Evolutionary conservation across 2,888 invertebrate species (phyloP), one percentile per base, ranked within the genome.

Genomic region (Diarsia brunnea): DNA sequence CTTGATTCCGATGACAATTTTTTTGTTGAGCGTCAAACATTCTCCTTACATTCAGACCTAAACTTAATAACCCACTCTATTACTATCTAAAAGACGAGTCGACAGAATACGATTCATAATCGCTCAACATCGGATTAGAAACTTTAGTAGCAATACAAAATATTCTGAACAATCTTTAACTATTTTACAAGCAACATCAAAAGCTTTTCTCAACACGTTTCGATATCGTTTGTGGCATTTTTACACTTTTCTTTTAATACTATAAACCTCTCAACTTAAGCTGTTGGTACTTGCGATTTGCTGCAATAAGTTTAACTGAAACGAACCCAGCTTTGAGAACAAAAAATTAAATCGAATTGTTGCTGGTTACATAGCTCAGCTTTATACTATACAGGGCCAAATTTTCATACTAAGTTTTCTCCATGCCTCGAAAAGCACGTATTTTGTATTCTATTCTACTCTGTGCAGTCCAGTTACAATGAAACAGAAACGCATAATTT

Each of bases 191-290:
- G 14, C n/a, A 55, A 43, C 7, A 64, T 73, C 43, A 31, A 69
- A 75, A 82, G 19, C 31, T 69, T 65, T 64, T 82, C 61, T 47
- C 51, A 53, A 16, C 16, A 67, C 79, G 69, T 70, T 58, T 47
- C 14, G 38, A 47, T 53, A 24, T 24, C 16, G 45, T 68, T 68
- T 64, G 58, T 68, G 49, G 55, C 16, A 61, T 55, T 71, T 69
- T 64, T 65, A 58, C 31, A 71, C 38, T 53, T 80, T 65, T 78
- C 78, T 77, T 70, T 66, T 47, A 71, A 83, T 53, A 69, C 69
- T 55, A 21, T 58, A 78, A 77, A 67, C 53, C 58, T 70, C 58
- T 68, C 27, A 64, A 78, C 51, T 27, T 24, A 60, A 63, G 47
- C 53, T 73, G 51, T 73, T 60, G 12, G 24, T 63, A 24, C 21